Evolutionary conservation across 2,113 vertebrate species (phyloP), one percentile per base, ranked within the genome.

Genomic region (Microcebus ravelobensis): DNA sequence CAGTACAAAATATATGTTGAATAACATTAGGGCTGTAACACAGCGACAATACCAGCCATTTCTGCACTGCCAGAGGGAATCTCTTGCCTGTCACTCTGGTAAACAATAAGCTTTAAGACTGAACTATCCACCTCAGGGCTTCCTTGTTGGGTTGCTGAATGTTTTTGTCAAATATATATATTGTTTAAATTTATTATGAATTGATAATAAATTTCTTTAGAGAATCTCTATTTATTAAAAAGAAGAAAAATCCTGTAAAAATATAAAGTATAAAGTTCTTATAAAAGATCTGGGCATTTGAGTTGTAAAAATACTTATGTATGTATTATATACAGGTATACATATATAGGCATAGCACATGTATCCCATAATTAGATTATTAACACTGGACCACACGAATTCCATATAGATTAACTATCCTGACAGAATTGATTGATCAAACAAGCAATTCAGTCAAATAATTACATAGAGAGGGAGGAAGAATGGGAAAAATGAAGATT

Each of bases 1-100:
- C 29, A 95, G 15, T 57, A 31, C 6, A 79, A 94, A 94, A 52
- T 82, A 86, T 25, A 70, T 93, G n/a, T 63, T 94, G 86, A 95
- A 63, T 39, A 83, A 57, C 25, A 50, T 91, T 87, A 92, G 45
- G 5, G 17, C 8, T 84, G 7, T 76, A 61, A 71, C 39, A 87
- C 4, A 90, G 25, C 23, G 83, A 90, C 14, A 87, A 80, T 77
- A 87, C n/a, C 36, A 81, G n/a, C 23, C 18, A 76, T 52, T 92
- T 86, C 27, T 82, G 23, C 14, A 89, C 45, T 74, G 10, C 13
- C 42, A 90, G 31, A 85, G 55, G 45, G 39, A 89, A 65, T 77
- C 4, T 73, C 12, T 92, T 92, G 4, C n/a, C 39, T 88, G 17
- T 93, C 63, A 91, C 2, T 83, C 36, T 61, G 39, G 8, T 85